phyloP scores from a whole-genome alignment of 2,113 vertebrate species.

The Rhipidura dahli region DNA sequence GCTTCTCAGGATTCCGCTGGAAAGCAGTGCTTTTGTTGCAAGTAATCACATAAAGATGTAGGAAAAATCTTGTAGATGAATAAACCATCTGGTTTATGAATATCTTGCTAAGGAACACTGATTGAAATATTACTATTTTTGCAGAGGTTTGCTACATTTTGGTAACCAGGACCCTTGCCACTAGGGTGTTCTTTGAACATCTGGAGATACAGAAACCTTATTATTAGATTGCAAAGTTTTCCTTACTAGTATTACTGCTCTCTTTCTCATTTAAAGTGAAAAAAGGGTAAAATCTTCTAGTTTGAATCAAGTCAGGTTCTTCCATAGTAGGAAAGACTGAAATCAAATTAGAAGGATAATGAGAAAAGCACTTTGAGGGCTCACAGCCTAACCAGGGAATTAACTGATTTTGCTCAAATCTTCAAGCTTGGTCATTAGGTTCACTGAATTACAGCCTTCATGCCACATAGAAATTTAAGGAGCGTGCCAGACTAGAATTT shows the following conservation, averaged over 20 bases:
- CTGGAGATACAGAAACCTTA: neutral
- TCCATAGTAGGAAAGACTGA: neutral
- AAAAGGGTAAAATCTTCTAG: neutral
- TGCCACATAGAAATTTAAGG: neutral
- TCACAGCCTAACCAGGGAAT: neutral
- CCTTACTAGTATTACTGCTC: neutral
- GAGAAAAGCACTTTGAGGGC: neutral
- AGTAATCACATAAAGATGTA: slow-evolving; percentile 7
- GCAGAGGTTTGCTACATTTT: neutral
- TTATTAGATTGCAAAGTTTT: neutral
- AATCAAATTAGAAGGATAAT: neutral
- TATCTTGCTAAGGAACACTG: neutral
- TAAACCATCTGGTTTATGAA: neutral
- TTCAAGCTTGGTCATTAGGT: neutral
- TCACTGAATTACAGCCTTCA: neutral
- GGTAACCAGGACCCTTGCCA: neutral
- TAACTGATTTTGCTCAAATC: neutral
- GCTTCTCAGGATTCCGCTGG: neutral
- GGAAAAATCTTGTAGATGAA: neutral
- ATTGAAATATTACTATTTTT: slow-evolving; percentile 30
- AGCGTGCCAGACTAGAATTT: neutral
- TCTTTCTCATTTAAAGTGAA: neutral
- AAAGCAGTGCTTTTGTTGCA: neutral
- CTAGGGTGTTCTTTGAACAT: neutral
- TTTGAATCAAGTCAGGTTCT: neutral